Percentiles rank a stretch among this genome's conserved stretches.
Conservation (phyloP, 2,888 invertebrate genomes). For the Dryomyza anilis region DNA sequence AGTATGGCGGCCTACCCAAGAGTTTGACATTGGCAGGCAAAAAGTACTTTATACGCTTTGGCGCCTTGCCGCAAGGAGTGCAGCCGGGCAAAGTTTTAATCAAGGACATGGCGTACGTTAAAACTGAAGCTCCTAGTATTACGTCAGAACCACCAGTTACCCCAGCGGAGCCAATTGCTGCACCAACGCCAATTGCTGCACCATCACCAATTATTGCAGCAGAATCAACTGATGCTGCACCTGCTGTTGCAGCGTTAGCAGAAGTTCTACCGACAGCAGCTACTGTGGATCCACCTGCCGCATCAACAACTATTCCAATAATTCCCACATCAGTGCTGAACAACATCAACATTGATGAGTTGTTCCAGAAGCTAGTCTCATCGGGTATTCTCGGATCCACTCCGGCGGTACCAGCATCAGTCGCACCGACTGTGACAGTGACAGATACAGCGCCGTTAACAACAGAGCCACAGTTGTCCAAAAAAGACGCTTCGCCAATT, state of each 20-base stretch:
- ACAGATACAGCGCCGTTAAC: background rate
- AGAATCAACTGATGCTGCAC: background rate
- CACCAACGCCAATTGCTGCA: background rate
- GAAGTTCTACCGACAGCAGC: background rate
- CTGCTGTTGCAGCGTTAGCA: background rate
- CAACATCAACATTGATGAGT: slow-evolving; percentile 73
- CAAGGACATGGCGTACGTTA: slow-evolving; percentile 73
- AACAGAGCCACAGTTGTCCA: background rate
- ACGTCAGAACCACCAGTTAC: slow-evolving; percentile 41
- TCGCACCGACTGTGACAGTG: background rate
- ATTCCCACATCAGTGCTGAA: slow-evolving; percentile 53
- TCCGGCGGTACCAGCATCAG: slow-evolving; percentile 26
- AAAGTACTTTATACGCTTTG: slow-evolving; percentile 81
- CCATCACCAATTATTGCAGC: background rate
- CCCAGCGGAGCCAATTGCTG: background rate
- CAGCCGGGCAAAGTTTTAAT: slow-evolving; percentile 74
- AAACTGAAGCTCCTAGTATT: too few species aligned
- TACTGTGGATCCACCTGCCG: slow-evolving; percentile 5
- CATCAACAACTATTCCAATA: slow-evolving; percentile 33
- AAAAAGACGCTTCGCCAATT: too few species aligned
- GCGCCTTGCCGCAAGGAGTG: slow-evolving; percentile 75
- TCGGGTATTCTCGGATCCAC: slow-evolving; percentile 73
- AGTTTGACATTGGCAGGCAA: slow-evolving; percentile 75
- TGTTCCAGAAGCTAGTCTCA: slow-evolving; percentile 84
- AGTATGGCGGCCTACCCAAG: slow-evolving; percentile 84